phyloP scores from a whole-genome alignment of 1,140 invertebrate species.

The Holcopasites calliopsidis region DNA sequence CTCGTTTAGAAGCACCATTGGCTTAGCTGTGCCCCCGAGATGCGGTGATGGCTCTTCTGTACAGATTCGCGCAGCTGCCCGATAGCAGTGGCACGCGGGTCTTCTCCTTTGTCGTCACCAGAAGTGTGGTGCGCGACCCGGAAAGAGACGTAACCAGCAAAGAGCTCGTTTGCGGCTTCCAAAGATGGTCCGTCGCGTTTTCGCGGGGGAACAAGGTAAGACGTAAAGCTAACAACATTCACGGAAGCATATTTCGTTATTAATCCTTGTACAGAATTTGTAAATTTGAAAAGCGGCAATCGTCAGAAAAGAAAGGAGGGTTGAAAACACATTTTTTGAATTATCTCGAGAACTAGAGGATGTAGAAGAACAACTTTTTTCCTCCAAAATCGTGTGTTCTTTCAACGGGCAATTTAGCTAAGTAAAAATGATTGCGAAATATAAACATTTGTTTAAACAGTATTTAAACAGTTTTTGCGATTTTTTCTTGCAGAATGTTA shows the following conservation, averaged over 20 bases:
- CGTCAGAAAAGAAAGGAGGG: no score
- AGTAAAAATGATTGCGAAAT: no score
- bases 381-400: no score
- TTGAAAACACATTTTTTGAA: no score
- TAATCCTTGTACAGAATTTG: neutral
- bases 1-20: slow-evolving; percentile 18
- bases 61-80: slow-evolving; percentile 90
- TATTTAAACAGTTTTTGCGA: no score
- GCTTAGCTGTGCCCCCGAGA: slow-evolving; percentile 66
- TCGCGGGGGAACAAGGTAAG: slow-evolving; percentile 86
- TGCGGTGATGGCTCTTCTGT: slow-evolving; percentile 89
- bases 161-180: slow-evolving; percentile 92
- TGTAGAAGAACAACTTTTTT: no score
- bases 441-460: no score
- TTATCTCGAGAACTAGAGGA: no score
- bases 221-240: no score
- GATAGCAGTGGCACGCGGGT: slow-evolving; percentile 92
- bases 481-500: no score
- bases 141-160: slow-evolving; percentile 91
- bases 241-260: no score
- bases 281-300: neutral
- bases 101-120: slow-evolving; percentile 91
- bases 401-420: no score
- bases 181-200: slow-evolving; percentile 93
- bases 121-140: slow-evolving; percentile 88